Conservation (phyloP, 2,888 invertebrate species). For the Trissonchulus latispiculum region DNA sequence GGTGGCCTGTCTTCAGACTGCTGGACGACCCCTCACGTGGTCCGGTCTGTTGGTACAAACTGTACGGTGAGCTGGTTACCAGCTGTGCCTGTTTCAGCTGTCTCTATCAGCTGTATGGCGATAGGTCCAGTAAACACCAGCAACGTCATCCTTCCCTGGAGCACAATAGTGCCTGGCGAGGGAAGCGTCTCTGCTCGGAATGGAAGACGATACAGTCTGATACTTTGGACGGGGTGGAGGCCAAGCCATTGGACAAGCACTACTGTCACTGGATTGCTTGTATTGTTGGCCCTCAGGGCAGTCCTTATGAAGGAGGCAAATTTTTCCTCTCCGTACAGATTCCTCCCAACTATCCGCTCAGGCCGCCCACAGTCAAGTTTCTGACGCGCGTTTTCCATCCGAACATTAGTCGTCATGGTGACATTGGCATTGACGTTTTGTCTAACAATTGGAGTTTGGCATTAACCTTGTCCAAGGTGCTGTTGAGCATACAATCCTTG, state of each 20-base stretch:
- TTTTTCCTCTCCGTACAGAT: slow-evolving; percentile 83
- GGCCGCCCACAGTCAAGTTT: slow-evolving; percentile 79
- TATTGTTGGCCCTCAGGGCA: slow-evolving; percentile 77
- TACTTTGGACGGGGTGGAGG: slow-evolving; percentile 74
- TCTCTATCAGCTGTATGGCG: slow-evolving; percentile 11
- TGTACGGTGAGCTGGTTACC: background rate
- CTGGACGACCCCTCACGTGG: slow-evolving; percentile 46
- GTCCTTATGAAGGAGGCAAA: slow-evolving; percentile 84
- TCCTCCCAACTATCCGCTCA: slow-evolving; percentile 72
- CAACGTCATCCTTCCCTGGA: background rate
- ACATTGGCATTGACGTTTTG: slow-evolving; percentile 87
- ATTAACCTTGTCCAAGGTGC: slow-evolving; percentile 55
- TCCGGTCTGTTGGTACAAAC: slow-evolving; percentile 6
- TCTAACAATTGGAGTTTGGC: slow-evolving; percentile 94
- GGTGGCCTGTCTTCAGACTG: slow-evolving; percentile 71
- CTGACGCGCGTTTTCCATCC: slow-evolving; percentile 86
- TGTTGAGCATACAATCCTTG: slow-evolving; percentile 74
- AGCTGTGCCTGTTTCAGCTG: slow-evolving; percentile 16
- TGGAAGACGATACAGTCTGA: slow-evolving; percentile 54
- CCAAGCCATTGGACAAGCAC: slow-evolving; percentile 64
- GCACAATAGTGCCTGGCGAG: slow-evolving; percentile 66
- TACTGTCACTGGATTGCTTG: slow-evolving; percentile 88
- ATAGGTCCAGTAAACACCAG: background rate
- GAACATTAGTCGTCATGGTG: slow-evolving; percentile 85
- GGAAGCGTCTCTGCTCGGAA: slow-evolving; percentile 67